A percentile compares a stretch with the other conserved stretches of the same genome.
phyloP scores from a whole-genome alignment of 92 coral and sea anemone genomes.

The Epizoanthus fatuus region DNA sequence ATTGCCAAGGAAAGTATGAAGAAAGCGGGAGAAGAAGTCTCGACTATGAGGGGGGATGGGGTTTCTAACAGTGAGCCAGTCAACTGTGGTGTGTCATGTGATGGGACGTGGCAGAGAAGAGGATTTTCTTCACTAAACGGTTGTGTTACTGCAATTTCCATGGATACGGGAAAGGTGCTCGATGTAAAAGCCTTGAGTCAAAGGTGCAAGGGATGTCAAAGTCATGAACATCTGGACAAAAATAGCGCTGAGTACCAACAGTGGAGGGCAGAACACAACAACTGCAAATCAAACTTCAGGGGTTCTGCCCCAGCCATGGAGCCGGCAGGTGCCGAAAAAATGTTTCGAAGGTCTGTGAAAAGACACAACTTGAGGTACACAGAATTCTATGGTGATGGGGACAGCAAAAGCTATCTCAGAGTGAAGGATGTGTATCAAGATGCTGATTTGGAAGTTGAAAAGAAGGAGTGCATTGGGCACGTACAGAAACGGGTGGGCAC shows the following conservation, averaged over 20 bases:
- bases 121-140: constrained; percentile 49
- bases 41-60: constrained; percentile 23
- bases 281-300: constrained; percentile 54
- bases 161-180: constrained; percentile 42
- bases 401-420: constrained; percentile 40
- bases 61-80: constrained; percentile 6
- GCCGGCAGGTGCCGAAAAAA: constrained; percentile 31
- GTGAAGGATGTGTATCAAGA: constrained; percentile 41
- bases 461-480: constrained; percentile 57
- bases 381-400: constrained; percentile 56
- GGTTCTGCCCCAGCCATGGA: constrained; percentile 54
- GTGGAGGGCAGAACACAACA: constrained; percentile 65
- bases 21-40: constrained; percentile 51
- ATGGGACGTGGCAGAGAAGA: constrained; percentile 59
- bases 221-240: constrained; percentile 52
- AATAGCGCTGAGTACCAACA: constrained; percentile 40
- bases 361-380: constrained; percentile 2
- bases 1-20: constrained; percentile 41
- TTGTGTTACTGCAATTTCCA: constrained; percentile 10
- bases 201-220: constrained; percentile 50
- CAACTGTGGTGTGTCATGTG: constrained; percentile 58
- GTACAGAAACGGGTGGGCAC: constrained; percentile 56
- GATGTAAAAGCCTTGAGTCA: constrained; percentile 61
- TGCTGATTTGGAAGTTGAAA: constrained; percentile 36
- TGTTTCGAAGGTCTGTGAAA: constrained; percentile 19